phyloP scores from a whole-genome alignment of 2,113 vertebrate genomes.

The Eulacestoma nigropectus region DNA sequence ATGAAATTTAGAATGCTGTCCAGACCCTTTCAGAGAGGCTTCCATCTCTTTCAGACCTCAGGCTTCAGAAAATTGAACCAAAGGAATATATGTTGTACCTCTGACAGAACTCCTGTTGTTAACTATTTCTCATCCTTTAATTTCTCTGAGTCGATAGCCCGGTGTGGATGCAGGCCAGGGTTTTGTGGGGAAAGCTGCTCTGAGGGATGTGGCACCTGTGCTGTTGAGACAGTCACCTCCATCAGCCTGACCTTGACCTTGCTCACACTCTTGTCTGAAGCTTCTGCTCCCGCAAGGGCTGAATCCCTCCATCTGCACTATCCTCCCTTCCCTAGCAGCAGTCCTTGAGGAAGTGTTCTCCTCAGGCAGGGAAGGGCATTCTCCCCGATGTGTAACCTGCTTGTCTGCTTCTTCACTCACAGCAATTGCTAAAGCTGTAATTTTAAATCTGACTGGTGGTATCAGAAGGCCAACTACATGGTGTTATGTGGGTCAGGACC shows the following conservation, averaged over 20 bases:
- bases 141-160: background rate
- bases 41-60: conserved; percentile 62
- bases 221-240: background rate
- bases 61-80: conserved; percentile 58
- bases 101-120: conserved; percentile 39
- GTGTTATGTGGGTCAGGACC: background rate
- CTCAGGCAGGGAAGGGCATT: background rate
- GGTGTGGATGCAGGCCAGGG: background rate
- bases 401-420: background rate
- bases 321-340: background rate
- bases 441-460: background rate
- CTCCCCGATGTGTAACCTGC: background rate
- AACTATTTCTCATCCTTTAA: conserved; percentile 56
- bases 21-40: conserved; percentile 50
- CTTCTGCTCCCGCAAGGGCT: background rate
- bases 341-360: background rate
- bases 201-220: background rate
- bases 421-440: conserved; percentile 4
- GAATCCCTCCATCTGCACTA: background rate
- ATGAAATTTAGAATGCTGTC: conserved; percentile 63
- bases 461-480: background rate
- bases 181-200: background rate
- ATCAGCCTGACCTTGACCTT: background rate
- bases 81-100: conserved; percentile 43
- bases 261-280: background rate